phyloP scores from a whole-genome alignment of 2,888 invertebrate species.

The Parochlus steinenii region DNA sequence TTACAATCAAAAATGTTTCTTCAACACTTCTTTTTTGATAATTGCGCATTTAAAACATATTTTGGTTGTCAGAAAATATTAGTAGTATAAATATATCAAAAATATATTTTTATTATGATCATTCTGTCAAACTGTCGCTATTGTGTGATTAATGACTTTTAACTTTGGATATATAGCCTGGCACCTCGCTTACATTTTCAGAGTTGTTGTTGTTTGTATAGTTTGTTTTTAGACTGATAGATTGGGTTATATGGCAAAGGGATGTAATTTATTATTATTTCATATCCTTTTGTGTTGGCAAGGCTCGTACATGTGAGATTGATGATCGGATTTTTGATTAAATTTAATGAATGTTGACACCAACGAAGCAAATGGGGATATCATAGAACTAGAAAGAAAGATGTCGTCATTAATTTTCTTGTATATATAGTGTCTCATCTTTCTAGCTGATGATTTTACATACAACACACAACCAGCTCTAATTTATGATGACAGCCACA shows the following conservation, averaged over 20 bases:
- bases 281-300: not conserved
- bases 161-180: slow-evolving; percentile 3
- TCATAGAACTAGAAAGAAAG: no score
- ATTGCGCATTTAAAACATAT: slow-evolving; percentile 12
- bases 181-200: slow-evolving; percentile 10
- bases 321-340: no score
- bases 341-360: no score
- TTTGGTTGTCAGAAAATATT: slow-evolving; percentile 10
- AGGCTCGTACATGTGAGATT: not conserved
- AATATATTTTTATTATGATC: slow-evolving; percentile 11
- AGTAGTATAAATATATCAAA: slow-evolving; percentile 11
- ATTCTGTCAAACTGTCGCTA: slow-evolving; percentile 11
- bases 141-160: slow-evolving; percentile 12
- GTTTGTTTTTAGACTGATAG: not conserved
- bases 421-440: no score
- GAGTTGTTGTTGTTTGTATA: not conserved
- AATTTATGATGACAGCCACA: no score
- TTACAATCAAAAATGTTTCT: no score
- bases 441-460: no score
- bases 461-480: no score
- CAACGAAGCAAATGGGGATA: no score
- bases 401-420: no score
- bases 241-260: not conserved
- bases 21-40: no score
- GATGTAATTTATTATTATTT: not conserved